Evolutionary conservation across 2,113 vertebrate genomes (phyloP).

Genomic region (Hyaena hyaena): DNA sequence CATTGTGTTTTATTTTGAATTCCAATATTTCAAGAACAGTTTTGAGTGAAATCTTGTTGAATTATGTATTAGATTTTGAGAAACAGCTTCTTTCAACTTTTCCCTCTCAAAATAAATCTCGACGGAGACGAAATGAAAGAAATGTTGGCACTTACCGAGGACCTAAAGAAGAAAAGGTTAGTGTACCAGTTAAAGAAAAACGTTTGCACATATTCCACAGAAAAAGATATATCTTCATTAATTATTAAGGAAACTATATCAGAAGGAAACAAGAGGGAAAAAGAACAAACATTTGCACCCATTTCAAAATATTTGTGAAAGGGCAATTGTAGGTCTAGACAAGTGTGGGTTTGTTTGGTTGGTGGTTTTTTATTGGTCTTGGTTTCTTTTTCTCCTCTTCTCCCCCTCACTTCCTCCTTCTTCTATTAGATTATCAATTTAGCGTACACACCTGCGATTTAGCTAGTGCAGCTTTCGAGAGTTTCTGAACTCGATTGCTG

Average conservation of each 20-base stretch:
- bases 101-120: conserved; percentile 27
- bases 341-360: not conserved
- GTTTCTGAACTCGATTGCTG: not conserved
- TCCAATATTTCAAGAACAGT: not conserved
- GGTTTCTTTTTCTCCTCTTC: not conserved
- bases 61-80: not conserved
- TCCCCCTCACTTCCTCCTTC: not conserved
- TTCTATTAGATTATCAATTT: not conserved
- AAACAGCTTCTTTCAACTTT: not conserved
- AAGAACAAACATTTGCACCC: not conserved
- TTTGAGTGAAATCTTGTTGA: not conserved
- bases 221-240: not conserved
- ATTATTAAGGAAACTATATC: not conserved
- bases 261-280: not conserved
- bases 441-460: not conserved
- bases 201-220: not conserved
- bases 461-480: not conserved
- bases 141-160: not conserved
- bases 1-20: not conserved
- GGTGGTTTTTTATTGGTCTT: not conserved
- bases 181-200: not conserved
- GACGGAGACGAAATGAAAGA: not conserved
- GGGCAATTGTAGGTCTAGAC: not conserved
- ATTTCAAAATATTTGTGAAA: not conserved
- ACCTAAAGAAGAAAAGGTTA: not conserved